phyloP scores from a whole-genome alignment of 2,888 invertebrate species.

The Agrypnus murinus region DNA sequence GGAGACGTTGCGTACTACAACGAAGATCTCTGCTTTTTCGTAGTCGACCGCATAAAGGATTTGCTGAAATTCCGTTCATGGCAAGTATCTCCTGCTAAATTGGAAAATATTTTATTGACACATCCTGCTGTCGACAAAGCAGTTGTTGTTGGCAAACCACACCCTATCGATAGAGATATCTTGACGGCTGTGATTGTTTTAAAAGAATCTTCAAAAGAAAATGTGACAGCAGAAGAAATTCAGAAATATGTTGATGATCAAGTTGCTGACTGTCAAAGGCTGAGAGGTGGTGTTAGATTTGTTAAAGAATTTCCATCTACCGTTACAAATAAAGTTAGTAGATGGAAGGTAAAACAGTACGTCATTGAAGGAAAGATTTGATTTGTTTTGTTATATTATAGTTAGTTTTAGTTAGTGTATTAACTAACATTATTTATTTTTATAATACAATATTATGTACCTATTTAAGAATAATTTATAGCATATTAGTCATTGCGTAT shows the following conservation, averaged over 20 bases:
- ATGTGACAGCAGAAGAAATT: conserved; percentile 59
- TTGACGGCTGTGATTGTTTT: too few relatives aligned
- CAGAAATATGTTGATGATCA: conserved; percentile 57
- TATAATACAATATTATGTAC: too few relatives aligned
- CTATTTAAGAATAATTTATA: too few relatives aligned
- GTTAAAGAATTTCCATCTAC: conserved; percentile 59
- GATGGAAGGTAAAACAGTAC: conserved; percentile 16
- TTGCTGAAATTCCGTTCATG: conserved; percentile 64
- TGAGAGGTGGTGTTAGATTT: conserved; percentile 64
- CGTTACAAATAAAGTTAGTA: conserved; percentile 62
- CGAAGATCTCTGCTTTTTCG: conserved; percentile 71
- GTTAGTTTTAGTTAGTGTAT: too few relatives aligned
- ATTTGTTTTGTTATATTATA: too few relatives aligned
- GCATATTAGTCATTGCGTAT: too few relatives aligned
- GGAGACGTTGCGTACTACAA: conserved; percentile 75
- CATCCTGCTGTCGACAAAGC: conserved; percentile 56
- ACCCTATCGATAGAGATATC: conserved; percentile 56
- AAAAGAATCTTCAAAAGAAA: conserved; percentile 9
- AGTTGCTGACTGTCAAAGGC: conserved; percentile 60
- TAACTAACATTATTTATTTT: too few relatives aligned
- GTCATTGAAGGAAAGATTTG: too few relatives aligned
- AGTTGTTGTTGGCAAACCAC: conserved; percentile 57
- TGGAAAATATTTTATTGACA: conserved; percentile 54
- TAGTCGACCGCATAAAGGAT: conserved; percentile 73
- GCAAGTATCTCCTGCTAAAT: conserved; percentile 54